phyloP scores from a whole-genome alignment of 2,888 invertebrate species.

The Anthrax anthrax region DNA sequence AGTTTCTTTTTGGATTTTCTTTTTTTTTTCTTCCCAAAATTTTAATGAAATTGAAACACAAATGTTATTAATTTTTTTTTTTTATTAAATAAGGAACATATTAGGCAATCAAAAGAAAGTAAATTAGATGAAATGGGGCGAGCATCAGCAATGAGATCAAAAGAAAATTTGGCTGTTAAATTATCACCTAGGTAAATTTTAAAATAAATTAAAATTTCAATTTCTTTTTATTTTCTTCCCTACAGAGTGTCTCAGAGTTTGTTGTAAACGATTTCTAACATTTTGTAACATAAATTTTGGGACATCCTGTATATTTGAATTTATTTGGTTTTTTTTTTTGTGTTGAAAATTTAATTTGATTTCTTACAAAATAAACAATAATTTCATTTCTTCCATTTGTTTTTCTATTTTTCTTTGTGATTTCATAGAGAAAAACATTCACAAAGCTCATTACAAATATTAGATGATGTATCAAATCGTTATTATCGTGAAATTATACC shows the following conservation, averaged over 20 bases:
- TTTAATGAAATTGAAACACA: no score
- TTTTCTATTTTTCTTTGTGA: background rate
- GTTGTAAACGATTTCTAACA: background rate
- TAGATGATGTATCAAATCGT: slow-evolving; percentile 32
- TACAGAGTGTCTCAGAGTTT: background rate
- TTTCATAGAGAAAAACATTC: slow-evolving; percentile 29
- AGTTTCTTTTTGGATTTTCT: slow-evolving; percentile 20
- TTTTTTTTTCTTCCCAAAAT: background rate
- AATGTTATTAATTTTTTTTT: background rate
- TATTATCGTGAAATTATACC: slow-evolving; percentile 31
- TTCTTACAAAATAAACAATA: background rate
- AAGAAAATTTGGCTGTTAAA: slow-evolving; percentile 29
- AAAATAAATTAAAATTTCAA: background rate
- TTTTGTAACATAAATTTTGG: no score
- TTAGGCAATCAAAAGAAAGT: slow-evolving; percentile 66
- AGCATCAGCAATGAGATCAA: slow-evolving; percentile 31
- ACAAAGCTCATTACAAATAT: slow-evolving; percentile 31
- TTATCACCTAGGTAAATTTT: slow-evolving; percentile 15
- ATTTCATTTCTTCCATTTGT: background rate
- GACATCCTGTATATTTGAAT: background rate
- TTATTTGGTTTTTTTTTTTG: background rate
- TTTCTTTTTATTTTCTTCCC: no score
- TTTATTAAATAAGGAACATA: slow-evolving; percentile 43
- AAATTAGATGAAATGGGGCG: slow-evolving; percentile 53
- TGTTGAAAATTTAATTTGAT: background rate